phyloP scores from a whole-genome alignment of 2,888 invertebrate genomes.

The Priocnemis perturbator region DNA sequence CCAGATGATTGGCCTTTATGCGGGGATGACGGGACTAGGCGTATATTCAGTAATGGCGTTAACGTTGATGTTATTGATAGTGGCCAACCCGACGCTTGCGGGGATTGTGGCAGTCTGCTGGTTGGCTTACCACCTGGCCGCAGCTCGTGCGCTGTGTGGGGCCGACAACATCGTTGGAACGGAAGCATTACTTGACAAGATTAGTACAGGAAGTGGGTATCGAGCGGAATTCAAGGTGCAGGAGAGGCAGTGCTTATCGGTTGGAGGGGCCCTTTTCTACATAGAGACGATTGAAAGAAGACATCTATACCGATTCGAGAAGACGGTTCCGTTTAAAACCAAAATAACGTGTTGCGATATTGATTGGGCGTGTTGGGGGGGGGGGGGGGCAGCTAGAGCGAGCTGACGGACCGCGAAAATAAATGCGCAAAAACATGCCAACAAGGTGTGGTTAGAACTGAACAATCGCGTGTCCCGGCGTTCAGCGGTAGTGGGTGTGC shows the following conservation, averaged over 20 bases:
- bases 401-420: neutral
- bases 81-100: neutral
- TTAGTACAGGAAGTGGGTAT: neutral
- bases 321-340: neutral
- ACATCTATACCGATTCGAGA: neutral
- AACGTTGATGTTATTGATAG: neutral
- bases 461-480: neutral
- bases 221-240: neutral
- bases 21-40: neutral
- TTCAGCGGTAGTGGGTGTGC: neutral
- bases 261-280: neutral
- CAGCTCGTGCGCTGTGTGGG: neutral
- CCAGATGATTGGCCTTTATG: neutral
- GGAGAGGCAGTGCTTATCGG: neutral
- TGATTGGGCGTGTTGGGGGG: neutral
- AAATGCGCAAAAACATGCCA: neutral
- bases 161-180: neutral
- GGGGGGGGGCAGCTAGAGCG: neutral
- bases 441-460: neutral
- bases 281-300: neutral
- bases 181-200: neutral
- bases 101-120: neutral
- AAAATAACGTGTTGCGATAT: neutral
- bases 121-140: neutral
- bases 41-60: neutral